phyloP scores from a whole-genome alignment of 2,888 invertebrate genomes.

The Aphrophora alni region DNA sequence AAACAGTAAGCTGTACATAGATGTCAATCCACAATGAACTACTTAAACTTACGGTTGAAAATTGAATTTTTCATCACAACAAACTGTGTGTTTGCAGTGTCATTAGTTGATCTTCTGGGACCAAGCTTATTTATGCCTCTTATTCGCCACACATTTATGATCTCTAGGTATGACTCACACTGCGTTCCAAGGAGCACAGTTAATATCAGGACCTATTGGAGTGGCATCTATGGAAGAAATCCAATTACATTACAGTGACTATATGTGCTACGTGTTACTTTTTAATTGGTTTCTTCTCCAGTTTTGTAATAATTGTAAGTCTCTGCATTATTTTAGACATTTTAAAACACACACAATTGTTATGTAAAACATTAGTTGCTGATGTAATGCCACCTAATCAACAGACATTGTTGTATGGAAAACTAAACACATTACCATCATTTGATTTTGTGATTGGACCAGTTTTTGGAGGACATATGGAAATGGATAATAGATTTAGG shows the following conservation, averaged over 20 bases:
- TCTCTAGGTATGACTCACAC: constrained; percentile 68
- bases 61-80: background rate
- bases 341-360: constrained; percentile 75
- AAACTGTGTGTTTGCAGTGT: constrained; percentile 26
- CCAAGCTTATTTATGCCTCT: constrained; percentile 67
- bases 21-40: too few relatives aligned
- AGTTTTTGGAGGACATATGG: constrained; percentile 70
- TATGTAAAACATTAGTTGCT: constrained; percentile 69
- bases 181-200: constrained; percentile 68
- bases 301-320: constrained; percentile 7
- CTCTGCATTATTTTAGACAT: constrained; percentile 28
- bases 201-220: constrained; percentile 66
- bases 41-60: background rate
- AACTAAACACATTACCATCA: constrained; percentile 70
- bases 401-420: constrained; percentile 67
- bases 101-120: constrained; percentile 64
- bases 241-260: constrained; percentile 20
- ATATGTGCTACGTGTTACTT: constrained; percentile 29
- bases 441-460: constrained; percentile 75
- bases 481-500: constrained; percentile 63
- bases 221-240: constrained; percentile 32
- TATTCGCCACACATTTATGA: constrained; percentile 63
- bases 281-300: constrained; percentile 24
- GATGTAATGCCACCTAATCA: constrained; percentile 64
- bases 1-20: too few relatives aligned